Evolutionary conservation across 2,113 vertebrate genomes (phyloP).

Genomic region (Grus americana): DNA sequence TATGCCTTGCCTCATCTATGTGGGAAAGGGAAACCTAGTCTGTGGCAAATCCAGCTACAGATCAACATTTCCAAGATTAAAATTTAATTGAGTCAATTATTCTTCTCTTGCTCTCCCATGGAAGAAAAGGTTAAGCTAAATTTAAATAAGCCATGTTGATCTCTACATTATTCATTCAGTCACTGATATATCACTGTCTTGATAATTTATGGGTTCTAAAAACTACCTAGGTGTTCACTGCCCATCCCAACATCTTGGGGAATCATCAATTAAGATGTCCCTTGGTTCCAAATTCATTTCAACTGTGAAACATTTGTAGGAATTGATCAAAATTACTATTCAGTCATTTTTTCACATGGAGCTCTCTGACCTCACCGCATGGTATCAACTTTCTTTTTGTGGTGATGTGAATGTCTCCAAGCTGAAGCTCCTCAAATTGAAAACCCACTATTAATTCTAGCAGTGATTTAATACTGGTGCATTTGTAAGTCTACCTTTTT

Average conservation of each 20-base stretch:
- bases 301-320: neutral
- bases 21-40: neutral
- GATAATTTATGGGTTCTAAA: constrained; percentile 66
- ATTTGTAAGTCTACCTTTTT: neutral
- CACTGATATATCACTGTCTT: constrained; percentile 69
- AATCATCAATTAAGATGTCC: constrained; percentile 37
- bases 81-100: constrained; percentile 75
- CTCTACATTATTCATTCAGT: constrained; percentile 71
- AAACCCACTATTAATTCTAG: neutral
- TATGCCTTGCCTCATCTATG: neutral
- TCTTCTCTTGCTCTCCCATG: constrained; percentile 59
- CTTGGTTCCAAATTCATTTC: neutral
- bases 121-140: constrained; percentile 77
- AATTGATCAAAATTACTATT: constrained; percentile 28
- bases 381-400: neutral
- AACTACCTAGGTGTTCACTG: constrained; percentile 35
- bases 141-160: constrained; percentile 74
- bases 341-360: neutral
- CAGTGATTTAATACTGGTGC: neutral
- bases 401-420: neutral
- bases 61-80: constrained; percentile 73
- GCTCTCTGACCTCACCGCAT: neutral
- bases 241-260: neutral
- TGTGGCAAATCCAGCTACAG: constrained; percentile 26
- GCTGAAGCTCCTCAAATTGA: neutral